Evolutionary conservation across 1,140 invertebrate species (phyloP).

Genomic region (Sycophaga agraensis): DNA sequence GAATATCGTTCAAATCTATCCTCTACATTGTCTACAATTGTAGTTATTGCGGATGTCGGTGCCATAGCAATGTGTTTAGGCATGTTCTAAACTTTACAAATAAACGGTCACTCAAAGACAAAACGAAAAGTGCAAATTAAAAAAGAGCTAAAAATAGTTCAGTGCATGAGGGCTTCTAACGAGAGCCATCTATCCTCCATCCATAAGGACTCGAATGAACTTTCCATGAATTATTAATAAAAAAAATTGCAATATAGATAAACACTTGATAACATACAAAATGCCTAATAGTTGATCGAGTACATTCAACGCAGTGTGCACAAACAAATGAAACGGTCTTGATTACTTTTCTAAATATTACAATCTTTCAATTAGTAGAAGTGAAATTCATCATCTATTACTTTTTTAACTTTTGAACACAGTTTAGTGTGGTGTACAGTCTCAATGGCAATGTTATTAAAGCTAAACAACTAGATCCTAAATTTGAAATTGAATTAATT

Average conservation of each 20-base stretch:
- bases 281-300: background rate
- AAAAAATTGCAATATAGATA: constrained; percentile 10
- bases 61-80: no score
- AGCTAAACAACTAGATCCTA: background rate
- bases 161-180: no score
- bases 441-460: constrained; percentile 47
- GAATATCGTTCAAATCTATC: no score
- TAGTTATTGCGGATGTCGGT: no score
- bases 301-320: constrained; percentile 10
- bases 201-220: no score
- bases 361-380: constrained; percentile 36
- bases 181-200: no score
- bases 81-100: no score
- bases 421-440: constrained; percentile 54
- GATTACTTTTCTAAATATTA: constrained; percentile 26
- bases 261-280: background rate
- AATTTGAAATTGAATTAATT: background rate
- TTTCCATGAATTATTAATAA: no score
- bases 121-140: no score
- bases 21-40: no score
- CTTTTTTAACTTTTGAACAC: constrained; percentile 52
- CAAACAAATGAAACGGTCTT: background rate
- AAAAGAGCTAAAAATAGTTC: no score
- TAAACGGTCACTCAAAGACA: no score
- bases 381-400: constrained; percentile 34